Evolutionary conservation across 2,888 invertebrate species (phyloP), one percentile per base, ranked within the genome.

Genomic region (Linnaemya tessellans): DNA sequence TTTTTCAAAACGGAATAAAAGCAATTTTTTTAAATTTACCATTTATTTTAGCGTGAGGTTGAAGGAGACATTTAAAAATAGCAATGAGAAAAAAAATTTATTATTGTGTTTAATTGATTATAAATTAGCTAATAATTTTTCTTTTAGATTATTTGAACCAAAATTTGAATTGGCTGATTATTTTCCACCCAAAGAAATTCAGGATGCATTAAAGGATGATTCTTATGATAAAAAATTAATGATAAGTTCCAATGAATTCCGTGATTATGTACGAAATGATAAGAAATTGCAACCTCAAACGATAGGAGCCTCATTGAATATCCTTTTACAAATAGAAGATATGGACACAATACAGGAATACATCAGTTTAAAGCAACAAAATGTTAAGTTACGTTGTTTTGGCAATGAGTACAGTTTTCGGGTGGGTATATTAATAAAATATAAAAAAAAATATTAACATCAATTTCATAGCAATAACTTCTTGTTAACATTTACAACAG

Each of bases 291-390:
- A 89, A 1, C 87, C 78, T 13, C 41, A 80, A 8, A 90, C 89
- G 73, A 51, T 90, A 1, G 49, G 71, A 22, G 87, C 88, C 0
- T 85, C 88, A 0, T 62, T 91, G 5, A 82, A 85, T 3, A 88
- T 88, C 0, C 30, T 91, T 43, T 77, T 92, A 3, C 89, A 91
- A 83, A 89, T 92, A 60, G 92, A 92, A 85, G 92, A 92, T 74
- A 86, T 90, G 38, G 90, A 90, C 43, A 86, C 82, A 0, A 30
- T 90, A 80, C 87, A 87, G 49, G 87, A 88, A 30, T 90, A 90
- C 85, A 25, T 87, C 18, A 75, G 67, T 0, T 84, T 90, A 0
- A 87, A 88, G 46, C 90, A 90, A 64, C 82, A 87, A 41, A 88
- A 90, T 67, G 84, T 88, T 68, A 87, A 87, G 51, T 54, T 91